Evolutionary conservation across 1,140 invertebrate genomes (phyloP), one percentile per base, ranked within the genome.

Genomic region (Bombus haemorrhoidalis): DNA sequence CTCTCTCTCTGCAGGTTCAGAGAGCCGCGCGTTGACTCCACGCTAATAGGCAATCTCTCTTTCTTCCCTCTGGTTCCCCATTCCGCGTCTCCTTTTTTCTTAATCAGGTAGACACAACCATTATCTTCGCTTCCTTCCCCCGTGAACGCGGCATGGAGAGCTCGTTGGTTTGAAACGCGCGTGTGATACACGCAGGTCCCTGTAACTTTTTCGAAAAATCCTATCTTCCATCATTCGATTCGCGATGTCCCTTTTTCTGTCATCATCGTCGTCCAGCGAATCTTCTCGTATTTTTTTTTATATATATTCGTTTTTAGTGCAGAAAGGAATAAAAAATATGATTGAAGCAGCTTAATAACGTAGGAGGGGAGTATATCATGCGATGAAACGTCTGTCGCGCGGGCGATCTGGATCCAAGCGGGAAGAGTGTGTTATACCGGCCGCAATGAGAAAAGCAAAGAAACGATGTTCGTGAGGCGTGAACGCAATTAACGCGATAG

Each of bases 401-500:
- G 75, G 41, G 32, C 82, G 22, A 76, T 53, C 62, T n/a, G 81
- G 64, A 75, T 72, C 3, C 62, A 64, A n/a, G 53, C n/a, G 25
- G 68, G 22, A 72, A 75, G 73, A 59, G 69, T 83, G 79, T 53
- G 47, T 53, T 53, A 53, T 53, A 53, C 47, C 47, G 47, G 47
- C 47, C 18, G 47, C 66, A 43, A 83, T 32, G 82, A 53, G 66
- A 72, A 76, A 83, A 43, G n/a, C 66, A 47, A 71, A 59, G 76
- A 78, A 80, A 72, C 47, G 77, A 78, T 37, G 79, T 83, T 74
- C 57, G 69, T 72, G 76, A 78, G 69, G 76, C 82, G 83, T 86
- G 86, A 83, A 86, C 81, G 87, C 85, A 88, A 88, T 88, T 88
- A 87, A 87, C 84, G 83, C 72, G 74, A 84, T 84, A 84, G 75